Evolutionary conservation across 2,113 vertebrate genomes (phyloP).

Genomic region (Ranitomeya variabilis): DNA sequence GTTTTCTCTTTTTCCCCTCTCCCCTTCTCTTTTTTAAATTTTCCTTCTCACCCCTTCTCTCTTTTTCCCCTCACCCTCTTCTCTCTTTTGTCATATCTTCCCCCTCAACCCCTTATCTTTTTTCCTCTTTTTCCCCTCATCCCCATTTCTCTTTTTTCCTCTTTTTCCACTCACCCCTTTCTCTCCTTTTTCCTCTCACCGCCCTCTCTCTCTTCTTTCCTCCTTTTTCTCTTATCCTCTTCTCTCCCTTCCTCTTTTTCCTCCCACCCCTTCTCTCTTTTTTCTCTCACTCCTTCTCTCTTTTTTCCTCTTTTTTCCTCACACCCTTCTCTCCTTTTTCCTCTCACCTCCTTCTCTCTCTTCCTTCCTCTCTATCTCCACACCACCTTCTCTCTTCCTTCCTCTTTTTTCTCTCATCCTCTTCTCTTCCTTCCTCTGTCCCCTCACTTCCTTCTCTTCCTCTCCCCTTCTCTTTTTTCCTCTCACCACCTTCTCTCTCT

Average conservation of each 20-base stretch:
- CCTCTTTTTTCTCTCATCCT: background rate
- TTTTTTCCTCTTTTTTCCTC: no score
- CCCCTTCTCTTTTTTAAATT: background rate
- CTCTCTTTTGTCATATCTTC: background rate
- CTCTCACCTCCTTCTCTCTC: no score
- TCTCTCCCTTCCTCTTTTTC: no score
- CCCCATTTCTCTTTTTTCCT: background rate
- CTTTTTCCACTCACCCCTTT: no score
- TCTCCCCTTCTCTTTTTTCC: background rate
- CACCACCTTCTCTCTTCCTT: no score
- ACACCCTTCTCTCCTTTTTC: background rate
- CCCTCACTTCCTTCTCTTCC: background rate
- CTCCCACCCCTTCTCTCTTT: no score
- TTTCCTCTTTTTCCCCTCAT: background rate
- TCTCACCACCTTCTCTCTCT: no score
- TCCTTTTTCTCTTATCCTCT: background rate
- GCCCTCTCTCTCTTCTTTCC: background rate
- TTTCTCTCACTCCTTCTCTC: no score
- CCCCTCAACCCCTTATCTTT: background rate
- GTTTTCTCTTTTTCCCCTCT: background rate
- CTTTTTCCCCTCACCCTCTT: background rate
- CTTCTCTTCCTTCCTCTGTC: background rate
- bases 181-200: background rate
- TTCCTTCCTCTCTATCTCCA: no score
- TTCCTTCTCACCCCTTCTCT: background rate